Evolutionary conservation across 2,797 vertebrate species (phyloP), one percentile per base, ranked within the genome.

Genomic region (Taeniopygia guttata): DNA sequence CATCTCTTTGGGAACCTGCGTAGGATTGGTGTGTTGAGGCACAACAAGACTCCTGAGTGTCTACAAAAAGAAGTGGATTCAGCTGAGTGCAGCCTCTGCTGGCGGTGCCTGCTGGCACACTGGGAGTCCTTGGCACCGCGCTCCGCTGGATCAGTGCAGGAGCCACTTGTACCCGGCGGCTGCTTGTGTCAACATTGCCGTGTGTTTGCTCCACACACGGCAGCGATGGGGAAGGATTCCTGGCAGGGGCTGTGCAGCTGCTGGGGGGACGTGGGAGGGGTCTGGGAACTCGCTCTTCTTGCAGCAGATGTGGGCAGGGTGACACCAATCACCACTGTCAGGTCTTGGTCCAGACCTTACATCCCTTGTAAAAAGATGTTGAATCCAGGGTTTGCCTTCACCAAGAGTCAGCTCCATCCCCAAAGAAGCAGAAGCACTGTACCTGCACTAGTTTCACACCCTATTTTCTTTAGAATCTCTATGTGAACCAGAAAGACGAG

Each of bases 81-180:
- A 49, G 34, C 74, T 12, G 55, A 80, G 82, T 0, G 3, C 82
- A 94, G 89, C 21, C 55, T 36, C 34, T 73, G 10, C 59, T 85
- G 94, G 94, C 90, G 48, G 58, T 34, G 82, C 38, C 54, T 78
- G 55, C 84, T 84, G 94, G 94, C 91, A 83, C 49, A 49, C 48
- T 25, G 0, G 12, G 21, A 34, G 62, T 16, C 49, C 64, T 40
- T 94, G 95, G 96, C 87, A 1, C 63, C 7, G 54, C 0, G 3
- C 69, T 87, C 26, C 48, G 48, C 90, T 42, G 76, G 62, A 91
- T 58, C 30, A 1, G 76, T 4, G 4, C 25, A 1, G 77, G 51
- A 94, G 76, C 73, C 77, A 5, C 84, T 59, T 43, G 46, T 79
- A 95, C 88, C 55, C 8, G 1, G 7, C 0, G 4, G 56, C 9